Percentiles rank a stretch among this genome's conserved stretches.
phyloP scores from a whole-genome alignment of 2,113 vertebrate genomes.

The Phodopus roborovskii region DNA sequence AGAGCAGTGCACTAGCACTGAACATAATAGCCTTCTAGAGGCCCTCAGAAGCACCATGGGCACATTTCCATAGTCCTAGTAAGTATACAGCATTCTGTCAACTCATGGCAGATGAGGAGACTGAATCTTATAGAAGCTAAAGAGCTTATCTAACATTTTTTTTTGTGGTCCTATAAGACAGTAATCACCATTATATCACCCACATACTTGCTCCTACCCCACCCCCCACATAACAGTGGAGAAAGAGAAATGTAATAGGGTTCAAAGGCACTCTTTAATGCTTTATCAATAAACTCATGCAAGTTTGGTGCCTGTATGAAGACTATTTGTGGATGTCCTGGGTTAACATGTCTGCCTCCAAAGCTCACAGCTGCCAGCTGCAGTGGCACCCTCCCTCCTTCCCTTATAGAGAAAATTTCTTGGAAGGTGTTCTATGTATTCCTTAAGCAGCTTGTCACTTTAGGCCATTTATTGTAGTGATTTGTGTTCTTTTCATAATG shows the following conservation, averaged over 20 bases:
- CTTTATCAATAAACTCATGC: background rate
- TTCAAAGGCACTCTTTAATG: background rate
- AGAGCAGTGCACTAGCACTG: background rate
- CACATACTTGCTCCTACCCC: too few relatives aligned
- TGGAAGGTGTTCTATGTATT: background rate
- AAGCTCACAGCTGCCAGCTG: background rate
- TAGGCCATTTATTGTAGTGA: slow-evolving; percentile 33
- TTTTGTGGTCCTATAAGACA: background rate
- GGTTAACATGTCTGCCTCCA: background rate
- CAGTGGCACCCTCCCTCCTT: background rate
- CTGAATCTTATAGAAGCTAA: background rate
- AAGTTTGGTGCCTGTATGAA: background rate
- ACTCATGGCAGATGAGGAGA: background rate
- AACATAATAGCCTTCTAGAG: background rate
- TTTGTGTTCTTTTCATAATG: slow-evolving; percentile 44
- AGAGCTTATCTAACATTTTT: background rate
- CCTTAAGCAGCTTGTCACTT: background rate
- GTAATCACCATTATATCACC: background rate
- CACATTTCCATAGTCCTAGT: background rate
- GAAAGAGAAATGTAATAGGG: background rate
- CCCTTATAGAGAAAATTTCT: background rate
- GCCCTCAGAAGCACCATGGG: background rate
- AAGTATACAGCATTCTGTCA: too few relatives aligned
- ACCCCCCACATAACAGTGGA: background rate
- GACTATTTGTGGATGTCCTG: slow-evolving; percentile 27